These are phyloP conservation scores for Mugil cephalus DNA, from an alignment of 2,113 vertebrate species.

Conservation along the genomic window DNA sequence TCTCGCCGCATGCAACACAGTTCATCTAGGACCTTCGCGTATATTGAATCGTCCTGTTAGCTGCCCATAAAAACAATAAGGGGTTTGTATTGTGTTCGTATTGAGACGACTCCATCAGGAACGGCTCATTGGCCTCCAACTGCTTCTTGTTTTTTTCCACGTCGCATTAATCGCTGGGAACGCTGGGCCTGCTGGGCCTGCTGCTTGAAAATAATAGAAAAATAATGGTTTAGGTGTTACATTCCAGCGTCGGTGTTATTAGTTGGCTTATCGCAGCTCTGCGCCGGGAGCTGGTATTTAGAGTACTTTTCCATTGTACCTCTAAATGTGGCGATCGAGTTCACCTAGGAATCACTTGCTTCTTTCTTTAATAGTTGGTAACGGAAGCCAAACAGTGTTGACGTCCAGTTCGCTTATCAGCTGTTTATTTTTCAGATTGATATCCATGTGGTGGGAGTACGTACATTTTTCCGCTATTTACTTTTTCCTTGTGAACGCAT, in stretches of 20 bases:
- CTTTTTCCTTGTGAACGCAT: not conserved
- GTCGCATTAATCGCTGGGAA: not conserved
- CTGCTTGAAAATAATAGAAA: not conserved
- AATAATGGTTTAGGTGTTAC: not conserved
- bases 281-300: not conserved
- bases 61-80: conserved; percentile 19
- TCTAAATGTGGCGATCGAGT: not conserved
- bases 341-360: not conserved
- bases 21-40: not conserved
- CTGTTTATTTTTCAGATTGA: not conserved
- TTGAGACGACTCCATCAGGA: conserved; percentile 19
- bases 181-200: not conserved
- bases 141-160: not conserved
- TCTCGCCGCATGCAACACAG: not conserved
- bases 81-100: conserved; percentile 1
- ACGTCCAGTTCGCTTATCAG: not conserved
- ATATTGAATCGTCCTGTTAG: not conserved
- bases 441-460: not conserved
- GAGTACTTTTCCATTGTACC: not conserved
- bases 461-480: not conserved
- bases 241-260: not conserved
- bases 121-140: conserved; percentile 4
- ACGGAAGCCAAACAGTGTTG: not conserved
- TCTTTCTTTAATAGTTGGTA: not conserved
- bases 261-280: not conserved